Evolutionary conservation across 2,888 invertebrate genomes (phyloP).

Genomic region (Prenolepis imparis): DNA sequence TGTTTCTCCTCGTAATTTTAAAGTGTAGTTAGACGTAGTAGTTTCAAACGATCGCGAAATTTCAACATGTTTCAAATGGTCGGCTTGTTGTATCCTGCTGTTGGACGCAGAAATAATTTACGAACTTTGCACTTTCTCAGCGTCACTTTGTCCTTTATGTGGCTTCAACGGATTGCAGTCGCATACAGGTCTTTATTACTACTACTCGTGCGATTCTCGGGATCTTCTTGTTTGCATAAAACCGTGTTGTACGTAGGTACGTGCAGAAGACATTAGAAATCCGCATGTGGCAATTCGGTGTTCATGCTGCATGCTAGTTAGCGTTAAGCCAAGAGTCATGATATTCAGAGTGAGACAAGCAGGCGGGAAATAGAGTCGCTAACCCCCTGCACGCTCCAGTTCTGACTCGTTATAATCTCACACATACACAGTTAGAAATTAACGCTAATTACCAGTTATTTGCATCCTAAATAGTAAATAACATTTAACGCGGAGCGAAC

Average conservation of each 20-base stretch:
- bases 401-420: constrained; percentile 30
- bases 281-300: constrained; percentile 43
- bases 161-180: constrained; percentile 25
- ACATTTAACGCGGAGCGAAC: constrained; percentile 28
- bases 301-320: constrained; percentile 53
- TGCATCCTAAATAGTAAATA: constrained; percentile 11
- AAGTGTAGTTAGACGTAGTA: constrained; percentile 13
- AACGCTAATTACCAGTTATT: constrained; percentile 30
- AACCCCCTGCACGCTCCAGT: constrained; percentile 6
- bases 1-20: background rate
- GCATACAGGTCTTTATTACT: constrained; percentile 50
- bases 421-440: constrained; percentile 17
- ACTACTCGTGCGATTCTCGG: constrained; percentile 23
- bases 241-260: constrained; percentile 29
- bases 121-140: background rate
- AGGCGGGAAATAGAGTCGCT: constrained; percentile 20
- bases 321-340: constrained; percentile 57
- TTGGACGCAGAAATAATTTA: constrained; percentile 37
- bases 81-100: constrained; percentile 2
- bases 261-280: constrained; percentile 45
- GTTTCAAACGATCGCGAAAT: constrained; percentile 4
- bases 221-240: constrained; percentile 57
- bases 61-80: constrained; percentile 8
- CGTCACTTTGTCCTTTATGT: constrained; percentile 9
- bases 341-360: constrained; percentile 35